These are phyloP conservation scores for Pammene aurita DNA, from an alignment of 2,888 invertebrate genomes.

Conservation along the genomic window DNA sequence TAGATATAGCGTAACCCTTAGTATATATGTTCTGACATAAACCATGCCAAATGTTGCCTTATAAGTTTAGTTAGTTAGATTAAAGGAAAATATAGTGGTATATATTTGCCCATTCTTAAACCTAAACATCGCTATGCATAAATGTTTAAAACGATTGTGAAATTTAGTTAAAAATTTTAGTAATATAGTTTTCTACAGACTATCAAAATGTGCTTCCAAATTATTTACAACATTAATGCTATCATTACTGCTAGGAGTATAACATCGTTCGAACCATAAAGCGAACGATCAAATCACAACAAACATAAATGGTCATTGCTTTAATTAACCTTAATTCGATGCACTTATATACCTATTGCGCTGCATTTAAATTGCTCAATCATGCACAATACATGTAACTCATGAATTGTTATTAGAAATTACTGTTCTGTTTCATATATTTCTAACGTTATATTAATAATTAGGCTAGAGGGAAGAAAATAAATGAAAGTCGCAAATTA, in stretches of 20 bases:
- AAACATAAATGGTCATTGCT: constrained; percentile 66
- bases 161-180: no score
- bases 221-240: not conserved
- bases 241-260: constrained; percentile 1
- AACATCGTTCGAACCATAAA: constrained; percentile 6
- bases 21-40: not conserved
- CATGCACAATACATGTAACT: constrained; percentile 50
- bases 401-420: constrained; percentile 8
- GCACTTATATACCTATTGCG: constrained; percentile 57
- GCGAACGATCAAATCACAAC: constrained; percentile 43
- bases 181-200: no score
- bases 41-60: no score
- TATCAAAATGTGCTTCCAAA: not conserved
- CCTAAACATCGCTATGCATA: no score
- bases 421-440: not conserved
- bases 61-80: no score
- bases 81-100: no score
- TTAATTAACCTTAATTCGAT: constrained; percentile 77
- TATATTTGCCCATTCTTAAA: no score
- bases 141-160: no score
- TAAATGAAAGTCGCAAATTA: no score
- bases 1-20: not conserved
- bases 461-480: no score
- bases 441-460: no score
- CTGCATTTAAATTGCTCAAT: constrained; percentile 56